Conservation (phyloP, 2,888 invertebrate species). For the Dusona sp. region DNA sequence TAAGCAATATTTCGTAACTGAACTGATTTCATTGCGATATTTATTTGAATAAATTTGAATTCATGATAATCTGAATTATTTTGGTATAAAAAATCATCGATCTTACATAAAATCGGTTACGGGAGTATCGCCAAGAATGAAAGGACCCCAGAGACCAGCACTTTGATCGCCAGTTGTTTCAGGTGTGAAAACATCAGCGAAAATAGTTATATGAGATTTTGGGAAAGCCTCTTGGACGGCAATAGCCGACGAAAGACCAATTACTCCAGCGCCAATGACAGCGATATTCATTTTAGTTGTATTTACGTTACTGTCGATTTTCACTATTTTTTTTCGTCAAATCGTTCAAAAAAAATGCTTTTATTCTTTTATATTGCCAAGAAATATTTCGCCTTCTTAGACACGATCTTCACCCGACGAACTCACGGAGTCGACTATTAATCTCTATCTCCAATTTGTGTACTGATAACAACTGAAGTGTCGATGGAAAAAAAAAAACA, state of each 20-base stretch:
- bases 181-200: slow-evolving; percentile 89
- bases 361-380: not conserved
- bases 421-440: not conserved
- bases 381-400: not conserved
- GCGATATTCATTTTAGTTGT: slow-evolving; percentile 84
- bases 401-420: not conserved
- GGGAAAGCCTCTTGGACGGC: slow-evolving; percentile 88
- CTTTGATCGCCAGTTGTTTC: slow-evolving; percentile 92
- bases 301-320: slow-evolving; percentile 4
- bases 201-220: slow-evolving; percentile 87
- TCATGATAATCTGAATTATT: not conserved
- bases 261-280: slow-evolving; percentile 92
- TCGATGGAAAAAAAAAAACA: not conserved
- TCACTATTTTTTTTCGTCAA: not conserved
- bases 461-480: not conserved
- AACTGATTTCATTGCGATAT: not conserved
- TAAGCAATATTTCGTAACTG: not conserved
- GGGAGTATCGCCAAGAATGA: slow-evolving; percentile 87
- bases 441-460: not conserved
- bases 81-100: not conserved
- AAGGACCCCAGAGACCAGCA: slow-evolving; percentile 92
- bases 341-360: not conserved
- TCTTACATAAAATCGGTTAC: slow-evolving; percentile 85
- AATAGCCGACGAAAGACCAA: slow-evolving; percentile 90
- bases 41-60: not conserved